A percentile compares a stretch with the other conserved stretches of the same genome.
These are phyloP conservation scores for Drosophila kikkawai DNA, from an alignment of 1,140 invertebrate species.

Conservation along the genomic window DNA sequence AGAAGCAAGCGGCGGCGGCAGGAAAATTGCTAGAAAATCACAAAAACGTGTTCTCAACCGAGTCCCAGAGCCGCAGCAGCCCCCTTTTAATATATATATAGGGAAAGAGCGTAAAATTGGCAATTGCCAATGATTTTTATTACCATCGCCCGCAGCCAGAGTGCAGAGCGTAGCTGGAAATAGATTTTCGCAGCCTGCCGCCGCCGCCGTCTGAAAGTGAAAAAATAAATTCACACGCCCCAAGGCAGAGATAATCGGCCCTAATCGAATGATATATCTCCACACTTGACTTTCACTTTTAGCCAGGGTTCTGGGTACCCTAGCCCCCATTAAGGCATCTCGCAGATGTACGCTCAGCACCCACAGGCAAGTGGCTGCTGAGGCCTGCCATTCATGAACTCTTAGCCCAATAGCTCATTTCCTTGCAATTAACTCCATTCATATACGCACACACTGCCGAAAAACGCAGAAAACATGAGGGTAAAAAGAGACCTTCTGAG, in stretches of 20 bases:
- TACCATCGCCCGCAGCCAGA: conserved; percentile 42
- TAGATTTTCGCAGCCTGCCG: conserved; percentile 42
- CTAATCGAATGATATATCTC: conserved; percentile 37
- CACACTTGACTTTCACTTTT: conserved; percentile 33
- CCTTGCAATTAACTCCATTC: conserved; percentile 70
- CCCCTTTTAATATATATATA: conserved; percentile 60
- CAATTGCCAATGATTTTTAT: conserved; percentile 84
- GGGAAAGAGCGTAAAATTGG: conserved; percentile 76
- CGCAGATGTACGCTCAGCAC: conserved; percentile 36
- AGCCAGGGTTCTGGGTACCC: conserved; percentile 9
- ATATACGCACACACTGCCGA: conserved; percentile 35
- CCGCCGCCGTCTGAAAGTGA: conserved; percentile 61
- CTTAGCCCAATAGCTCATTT: conserved; percentile 71
- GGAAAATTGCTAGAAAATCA: conserved; percentile 84
- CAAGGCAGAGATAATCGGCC: conserved; percentile 24
- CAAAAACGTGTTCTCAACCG: conserved; percentile 75
- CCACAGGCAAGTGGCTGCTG: conserved; percentile 32
- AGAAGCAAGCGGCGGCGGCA: conserved; percentile 55
- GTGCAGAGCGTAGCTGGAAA: conserved; percentile 40
- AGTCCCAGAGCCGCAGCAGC: conserved; percentile 11
- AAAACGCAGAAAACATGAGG: conserved; percentile 23
- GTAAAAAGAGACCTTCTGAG: conserved; percentile 49
- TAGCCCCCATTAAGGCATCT: conserved; percentile 11
- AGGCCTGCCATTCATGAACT: conserved; percentile 55
- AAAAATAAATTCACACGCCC: conserved; percentile 49